Evolutionary conservation across 2,797 vertebrate species (phyloP), one percentile per base, ranked within the genome.

Genomic region (Toxotes lorentzi): DNA sequence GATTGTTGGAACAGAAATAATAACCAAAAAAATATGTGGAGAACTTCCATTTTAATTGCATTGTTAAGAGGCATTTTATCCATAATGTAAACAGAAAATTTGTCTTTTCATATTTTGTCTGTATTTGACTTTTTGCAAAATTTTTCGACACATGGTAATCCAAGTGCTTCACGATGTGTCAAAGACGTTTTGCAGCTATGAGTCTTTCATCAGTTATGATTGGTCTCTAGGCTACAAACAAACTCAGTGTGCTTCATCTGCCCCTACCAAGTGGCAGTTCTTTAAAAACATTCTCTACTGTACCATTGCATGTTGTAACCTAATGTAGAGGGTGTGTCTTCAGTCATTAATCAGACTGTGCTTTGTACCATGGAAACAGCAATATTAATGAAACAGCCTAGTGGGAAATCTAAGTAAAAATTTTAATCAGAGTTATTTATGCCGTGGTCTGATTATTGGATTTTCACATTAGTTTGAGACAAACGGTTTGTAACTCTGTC

Each of bases 101-200:
- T 43, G 17, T 64, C 30, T 14, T 56, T 24, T 53, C 5, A 24
- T 53, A 9, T 16, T 54, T 16, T 32, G 21, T 51, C 8, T n/a
- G 35, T 35, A 19, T 57, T 34, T 30, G 30, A 27, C 1, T 21
- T n/a, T 57, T 38, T 3, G 23, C 41, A n/a, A 7, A 17, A 4
- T 76, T 4, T 69, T n/a, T 70, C 13, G 51, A 58, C 75, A 59
- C 19, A 23, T 35, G n/a, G 27, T 30, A 50, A 14, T 40, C 23
- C 21, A 59, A 38, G 12, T 47, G 27, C 65, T 23, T 23, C 21
- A 47, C 1, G 2, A 27, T 21, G 16, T 23, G 19, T 60, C 53
- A 50, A 11, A 62, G 12, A 43, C 53, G 23, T 9, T 43, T 19
- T 7, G 8, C 21, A 6, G 50, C 64, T 10, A 4, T 23, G 59